Evolutionary conservation across 2,113 vertebrate species (phyloP).

Genomic region (Sapajus apella): DNA sequence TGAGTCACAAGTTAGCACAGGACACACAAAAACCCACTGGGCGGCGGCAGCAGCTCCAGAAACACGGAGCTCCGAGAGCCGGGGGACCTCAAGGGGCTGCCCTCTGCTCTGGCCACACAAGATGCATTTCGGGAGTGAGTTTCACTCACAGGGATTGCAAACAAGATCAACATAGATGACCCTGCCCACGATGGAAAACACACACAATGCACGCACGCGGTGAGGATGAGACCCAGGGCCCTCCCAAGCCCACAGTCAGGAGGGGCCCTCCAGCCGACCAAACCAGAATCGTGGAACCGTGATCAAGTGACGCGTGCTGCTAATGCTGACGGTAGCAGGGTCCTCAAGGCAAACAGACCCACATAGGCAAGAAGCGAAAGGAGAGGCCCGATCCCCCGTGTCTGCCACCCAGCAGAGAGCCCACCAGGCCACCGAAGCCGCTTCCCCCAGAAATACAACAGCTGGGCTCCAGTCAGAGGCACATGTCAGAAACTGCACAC

Average conservation of each 20-base stretch:
- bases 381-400: neutral
- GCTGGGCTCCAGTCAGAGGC: fast-evolving
- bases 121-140: fast-evolving
- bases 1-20: neutral
- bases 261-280: neutral
- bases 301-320: neutral
- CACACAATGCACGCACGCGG: fast-evolving
- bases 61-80: fast-evolving
- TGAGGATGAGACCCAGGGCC: neutral
- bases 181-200: neutral
- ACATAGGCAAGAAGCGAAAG: fast-evolving
- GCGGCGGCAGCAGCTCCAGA: fast-evolving
- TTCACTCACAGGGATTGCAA: neutral
- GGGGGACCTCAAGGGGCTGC: fast-evolving
- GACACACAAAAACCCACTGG: neutral
- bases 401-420: neutral
- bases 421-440: fast-evolving
- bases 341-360: neutral
- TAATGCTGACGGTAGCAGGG: neutral
- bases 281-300: neutral
- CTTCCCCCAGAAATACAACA: neutral
- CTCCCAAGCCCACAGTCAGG: neutral
- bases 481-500: neutral
- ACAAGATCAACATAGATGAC: fast-evolving
- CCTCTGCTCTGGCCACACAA: fast-evolving